Base-by-base conservation (phyloP, 2,888 invertebrate species). In the Hyppa rectilinea region DNA sequence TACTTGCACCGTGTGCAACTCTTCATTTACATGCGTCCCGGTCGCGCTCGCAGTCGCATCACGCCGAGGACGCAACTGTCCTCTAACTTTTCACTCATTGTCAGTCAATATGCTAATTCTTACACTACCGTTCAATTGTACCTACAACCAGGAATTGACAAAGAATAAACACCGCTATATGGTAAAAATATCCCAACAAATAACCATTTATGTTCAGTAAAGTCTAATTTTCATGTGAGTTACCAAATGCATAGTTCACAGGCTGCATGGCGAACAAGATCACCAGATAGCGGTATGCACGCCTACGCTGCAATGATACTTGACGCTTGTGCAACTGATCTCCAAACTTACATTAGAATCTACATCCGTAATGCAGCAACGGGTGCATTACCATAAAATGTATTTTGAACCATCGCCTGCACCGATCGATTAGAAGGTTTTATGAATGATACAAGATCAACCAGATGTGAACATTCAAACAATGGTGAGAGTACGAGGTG, bases 321-420 rank as follows among this genome's bases (percentile, higher is more conserved):
- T 89, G 90, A 90, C 83, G 88, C 88, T 92, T 92, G 89, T 89
- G 92, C 89, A 93, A 92, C 86, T 84, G 86, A 88, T 90, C 87
- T 89, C 88, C 84, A 87, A 89, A 89, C 90, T 88, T 89, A 90
- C 88, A 90, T 89, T 87, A 85, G 83, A 89, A 89, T 89, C 88
- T 84, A 85, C 82, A 83, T 85, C 87, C 86, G 88, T 88, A 89
- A 87, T 87, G 88, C 89, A 84, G 87, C 88, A 91, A 89, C 87
- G 86, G 86, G 89, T 90, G 90, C 91, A 92, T 93, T 90, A 93
- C 85, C 92, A 93, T 93, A 92, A 92, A 92, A 90, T 89, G 87
- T 91, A 92, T 92, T 92, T 90, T 84, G 85, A 89, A 88, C 85
- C 82, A 90, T 89, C 81, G 84, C 75, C 70, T 83, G 74, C 75